Evolutionary conservation across 2,113 vertebrate species (phyloP).

Genomic region (Lepidothrix coronata): DNA sequence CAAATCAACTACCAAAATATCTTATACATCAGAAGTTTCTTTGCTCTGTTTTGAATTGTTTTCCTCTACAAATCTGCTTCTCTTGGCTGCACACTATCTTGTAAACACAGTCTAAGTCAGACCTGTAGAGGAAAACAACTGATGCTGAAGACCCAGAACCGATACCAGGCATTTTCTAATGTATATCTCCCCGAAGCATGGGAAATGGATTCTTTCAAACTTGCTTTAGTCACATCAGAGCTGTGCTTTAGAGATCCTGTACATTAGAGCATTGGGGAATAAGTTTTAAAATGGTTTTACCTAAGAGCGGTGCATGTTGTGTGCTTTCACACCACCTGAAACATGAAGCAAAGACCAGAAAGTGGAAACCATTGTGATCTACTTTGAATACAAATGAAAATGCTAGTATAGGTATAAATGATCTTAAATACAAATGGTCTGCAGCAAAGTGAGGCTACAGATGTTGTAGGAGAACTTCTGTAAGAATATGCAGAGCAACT

Average conservation of each 20-base stretch:
- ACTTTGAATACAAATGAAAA: not conserved
- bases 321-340: not conserved
- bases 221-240: not conserved
- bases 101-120: not conserved
- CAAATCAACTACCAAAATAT: constrained; percentile 10
- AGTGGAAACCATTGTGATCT: not conserved
- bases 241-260: not conserved
- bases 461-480: not conserved
- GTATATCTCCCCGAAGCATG: not conserved
- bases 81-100: not conserved
- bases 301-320: not conserved
- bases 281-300: not conserved
- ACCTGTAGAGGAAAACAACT: not conserved
- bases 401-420: not conserved
- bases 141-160: not conserved
- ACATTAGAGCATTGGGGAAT: not conserved
- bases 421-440: not conserved
- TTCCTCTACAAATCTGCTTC: not conserved
- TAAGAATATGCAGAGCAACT: not conserved
- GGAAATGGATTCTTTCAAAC: not conserved
- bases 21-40: not conserved
- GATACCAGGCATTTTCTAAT: not conserved
- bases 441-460: not conserved
- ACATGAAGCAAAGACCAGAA: not conserved
- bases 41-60: constrained; percentile 7